These are phyloP conservation scores for Protobothrops mucrosquamatus DNA, from an alignment of 2,113 vertebrate species.

Conservation along the genomic window DNA sequence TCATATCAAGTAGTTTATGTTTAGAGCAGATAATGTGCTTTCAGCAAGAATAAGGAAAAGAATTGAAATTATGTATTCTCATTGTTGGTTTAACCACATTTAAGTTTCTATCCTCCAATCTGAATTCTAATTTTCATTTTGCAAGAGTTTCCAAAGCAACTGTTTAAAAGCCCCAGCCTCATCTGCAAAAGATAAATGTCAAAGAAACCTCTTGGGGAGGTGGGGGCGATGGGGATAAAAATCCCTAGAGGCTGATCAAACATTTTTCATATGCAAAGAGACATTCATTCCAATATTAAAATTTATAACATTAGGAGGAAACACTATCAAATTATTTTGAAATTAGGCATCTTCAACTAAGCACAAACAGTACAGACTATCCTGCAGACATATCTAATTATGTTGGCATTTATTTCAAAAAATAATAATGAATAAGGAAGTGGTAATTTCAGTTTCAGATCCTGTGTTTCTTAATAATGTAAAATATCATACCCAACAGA, in stretches of 20 bases:
- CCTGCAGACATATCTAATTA: not conserved
- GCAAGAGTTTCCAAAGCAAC: not conserved
- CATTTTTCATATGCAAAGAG: not conserved
- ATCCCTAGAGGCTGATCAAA: not conserved
- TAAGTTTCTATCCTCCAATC: conserved; percentile 1
- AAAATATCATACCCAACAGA: not conserved
- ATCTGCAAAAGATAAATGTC: not conserved
- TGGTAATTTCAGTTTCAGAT: not conserved
- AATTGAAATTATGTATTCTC: conserved; percentile 17
- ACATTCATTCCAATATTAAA: not conserved
- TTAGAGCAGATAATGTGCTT: conserved; percentile 25
- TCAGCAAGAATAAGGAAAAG: conserved; percentile 20
- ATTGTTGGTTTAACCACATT: not conserved
- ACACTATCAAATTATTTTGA: not conserved
- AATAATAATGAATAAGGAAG: not conserved
- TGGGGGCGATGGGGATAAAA: not conserved
- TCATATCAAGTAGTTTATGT: conserved; percentile 25
- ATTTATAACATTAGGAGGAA: not conserved
- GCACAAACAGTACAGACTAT: not conserved
- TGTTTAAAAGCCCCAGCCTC: not conserved
- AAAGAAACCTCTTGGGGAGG: not conserved
- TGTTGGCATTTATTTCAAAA: not conserved
- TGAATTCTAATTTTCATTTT: conserved; percentile 30
- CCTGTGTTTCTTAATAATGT: not conserved
- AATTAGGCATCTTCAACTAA: not conserved